A percentile compares a stretch with the other conserved stretches of the same genome.
Conservation (phyloP, 2,888 invertebrate species). For the Euphydryas editha region DNA sequence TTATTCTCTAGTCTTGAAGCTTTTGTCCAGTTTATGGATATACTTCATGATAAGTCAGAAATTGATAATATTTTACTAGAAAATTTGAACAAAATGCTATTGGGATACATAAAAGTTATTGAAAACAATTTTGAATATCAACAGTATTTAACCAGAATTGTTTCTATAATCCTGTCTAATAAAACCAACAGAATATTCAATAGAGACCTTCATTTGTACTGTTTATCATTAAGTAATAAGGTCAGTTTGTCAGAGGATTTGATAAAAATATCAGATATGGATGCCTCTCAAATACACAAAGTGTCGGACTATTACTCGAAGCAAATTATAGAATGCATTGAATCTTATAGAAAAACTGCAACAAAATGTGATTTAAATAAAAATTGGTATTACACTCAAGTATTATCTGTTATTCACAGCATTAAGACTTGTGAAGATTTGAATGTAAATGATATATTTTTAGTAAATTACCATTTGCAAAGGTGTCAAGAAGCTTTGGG, state of each 20-base stretch:
- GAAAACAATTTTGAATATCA: slow-evolving; percentile 46
- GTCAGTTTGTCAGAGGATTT: slow-evolving; percentile 57
- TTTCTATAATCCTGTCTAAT: slow-evolving; percentile 55
- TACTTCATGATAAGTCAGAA: slow-evolving; percentile 66
- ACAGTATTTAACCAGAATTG: slow-evolving; percentile 56
- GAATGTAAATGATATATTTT: slow-evolving; percentile 58
- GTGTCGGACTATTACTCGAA: slow-evolving; percentile 55
- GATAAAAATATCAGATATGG: slow-evolving; percentile 56
- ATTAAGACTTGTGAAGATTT: slow-evolving; percentile 57
- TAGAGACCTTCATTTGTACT: slow-evolving; percentile 59
- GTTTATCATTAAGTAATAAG: slow-evolving; percentile 57
- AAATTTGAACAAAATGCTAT: slow-evolving; percentile 54
- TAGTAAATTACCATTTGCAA: slow-evolving; percentile 59
- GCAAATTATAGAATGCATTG: slow-evolving; percentile 53
- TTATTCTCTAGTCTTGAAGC: slow-evolving; percentile 58
- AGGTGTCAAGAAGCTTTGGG: slow-evolving; percentile 56
- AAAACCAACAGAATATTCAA: slow-evolving; percentile 54
- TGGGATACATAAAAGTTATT: slow-evolving; percentile 52
- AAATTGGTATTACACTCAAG: slow-evolving; percentile 61
- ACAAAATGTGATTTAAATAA: slow-evolving; percentile 48
- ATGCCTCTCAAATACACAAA: slow-evolving; percentile 59
- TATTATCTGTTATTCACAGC: slow-evolving; percentile 54
- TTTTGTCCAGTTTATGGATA: slow-evolving; percentile 55
- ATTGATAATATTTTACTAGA: slow-evolving; percentile 54
- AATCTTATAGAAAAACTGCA: slow-evolving; percentile 40